phyloP scores from a whole-genome alignment of 2,797 vertebrate genomes.

The Myoxocephalus aenaeus region DNA sequence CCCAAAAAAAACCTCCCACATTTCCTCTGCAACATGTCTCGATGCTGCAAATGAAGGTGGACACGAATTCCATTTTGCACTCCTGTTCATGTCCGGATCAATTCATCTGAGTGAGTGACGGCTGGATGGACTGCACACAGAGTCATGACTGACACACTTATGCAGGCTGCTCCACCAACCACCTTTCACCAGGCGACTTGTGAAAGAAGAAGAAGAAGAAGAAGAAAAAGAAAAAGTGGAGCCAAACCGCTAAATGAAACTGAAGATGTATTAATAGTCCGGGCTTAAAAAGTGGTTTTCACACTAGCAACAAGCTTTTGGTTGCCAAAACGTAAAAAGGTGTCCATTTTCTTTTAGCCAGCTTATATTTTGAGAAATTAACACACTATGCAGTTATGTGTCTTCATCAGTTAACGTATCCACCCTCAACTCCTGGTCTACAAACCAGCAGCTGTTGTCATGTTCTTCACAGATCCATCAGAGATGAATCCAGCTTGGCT shows the following conservation, averaged over 20 bases:
- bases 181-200: slow-evolving; percentile 23
- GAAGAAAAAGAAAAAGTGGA: neutral
- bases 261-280: neutral
- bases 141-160: neutral
- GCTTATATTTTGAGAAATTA: too few relatives aligned
- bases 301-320: too few relatives aligned
- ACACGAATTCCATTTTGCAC: neutral
- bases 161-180: neutral
- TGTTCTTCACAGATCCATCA: too few relatives aligned
- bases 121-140: slow-evolving; percentile 5
- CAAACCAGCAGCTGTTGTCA: too few relatives aligned
- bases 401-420: too few relatives aligned
- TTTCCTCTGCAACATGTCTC: neutral
- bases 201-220: neutral
- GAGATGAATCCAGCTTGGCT: too few relatives aligned
- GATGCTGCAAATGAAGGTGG: neutral
- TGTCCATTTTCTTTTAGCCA: too few relatives aligned
- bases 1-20: neutral
- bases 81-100: slow-evolving; percentile 15
- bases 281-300: too few relatives aligned
- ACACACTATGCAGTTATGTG: too few relatives aligned
- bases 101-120: slow-evolving; percentile 12
- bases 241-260: neutral
- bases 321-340: too few relatives aligned
- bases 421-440: too few relatives aligned